Evolutionary conservation across 2,888 invertebrate species (phyloP), one percentile per base, ranked within the genome.

Genomic region (Hetaerina titia): DNA sequence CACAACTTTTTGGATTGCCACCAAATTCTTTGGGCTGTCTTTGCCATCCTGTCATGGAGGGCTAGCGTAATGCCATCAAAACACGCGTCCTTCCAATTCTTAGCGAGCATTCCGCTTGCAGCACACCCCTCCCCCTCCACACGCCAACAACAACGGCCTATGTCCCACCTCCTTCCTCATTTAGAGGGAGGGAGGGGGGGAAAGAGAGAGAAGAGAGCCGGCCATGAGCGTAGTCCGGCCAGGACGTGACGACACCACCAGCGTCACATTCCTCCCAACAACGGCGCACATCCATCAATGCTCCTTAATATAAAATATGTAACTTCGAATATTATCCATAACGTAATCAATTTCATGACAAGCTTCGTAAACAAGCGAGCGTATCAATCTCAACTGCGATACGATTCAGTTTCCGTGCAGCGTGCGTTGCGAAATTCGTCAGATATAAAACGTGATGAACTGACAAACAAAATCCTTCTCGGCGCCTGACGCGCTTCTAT

Each of bases 261-360:
- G 11, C 9, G 25, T 11, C 11, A 25, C 63, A 92, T 69, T 63
- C 92, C 22, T 31, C 31, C 81, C 11, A 9, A 81, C 9, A 11
- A 31, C 25, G 81, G 22, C 92, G 92, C 92, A 56, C 92, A 92
- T 92, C 56, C 22, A 74, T 92, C 92, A 92, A 92, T 69, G 15
- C 64, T 25, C n/a, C 13, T 64, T 69, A 25, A 25, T 11, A 31
- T 45, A 56, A 56, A 69, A 69, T 64, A 92, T 56, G 92, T 92
- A 92, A 92, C 56, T 56, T 56, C 92, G 92, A n/a, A 56, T 31
- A 69, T 90, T 63, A 90, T 90, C 90, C 64, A 58, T 19, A 13
- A 64, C 64, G 90, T 92, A 74, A 92, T 92, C 92, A 92, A 92
- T 92, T 74, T 56, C 17, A 17, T 69, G 90, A 31, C 64, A 45